phyloP scores from a whole-genome alignment of 2,797 vertebrate genomes.

The Diglossa cyanea region DNA sequence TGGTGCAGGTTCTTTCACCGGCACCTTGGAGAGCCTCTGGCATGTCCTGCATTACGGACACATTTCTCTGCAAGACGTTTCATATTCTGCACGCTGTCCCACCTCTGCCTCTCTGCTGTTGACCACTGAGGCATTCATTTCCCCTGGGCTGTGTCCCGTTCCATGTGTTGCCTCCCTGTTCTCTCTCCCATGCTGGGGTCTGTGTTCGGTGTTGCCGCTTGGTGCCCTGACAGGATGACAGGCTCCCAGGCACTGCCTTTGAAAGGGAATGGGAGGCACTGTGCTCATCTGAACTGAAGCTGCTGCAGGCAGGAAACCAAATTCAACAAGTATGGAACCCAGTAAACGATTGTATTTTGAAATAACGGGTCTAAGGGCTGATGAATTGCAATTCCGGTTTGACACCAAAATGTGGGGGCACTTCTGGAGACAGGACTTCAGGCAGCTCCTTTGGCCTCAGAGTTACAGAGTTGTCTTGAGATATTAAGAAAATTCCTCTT shows the following conservation, averaged over 20 bases:
- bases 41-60: accelerated
- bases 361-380: not conserved
- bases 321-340: not conserved
- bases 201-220: accelerated
- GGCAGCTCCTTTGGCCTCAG: not conserved
- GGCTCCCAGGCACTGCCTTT: not conserved
- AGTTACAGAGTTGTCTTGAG: not conserved
- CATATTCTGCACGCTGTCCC: accelerated
- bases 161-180: not conserved
- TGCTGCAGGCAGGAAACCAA: not conserved
- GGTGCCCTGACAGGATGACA: not conserved
- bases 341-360: accelerated
- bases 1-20: not conserved
- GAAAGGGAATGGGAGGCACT: not conserved
- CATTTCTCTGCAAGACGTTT: not conserved
- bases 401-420: not conserved
- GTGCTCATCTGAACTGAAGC: not conserved
- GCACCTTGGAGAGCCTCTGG: not conserved
- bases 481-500: not conserved
- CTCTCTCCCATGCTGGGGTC: accelerated
- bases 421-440: not conserved
- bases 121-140: not conserved
- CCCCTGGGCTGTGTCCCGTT: not conserved
- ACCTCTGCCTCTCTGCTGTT: not conserved
- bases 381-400: accelerated